phyloP scores from a whole-genome alignment of 2,888 invertebrate species.

The Cephus pulcher region DNA sequence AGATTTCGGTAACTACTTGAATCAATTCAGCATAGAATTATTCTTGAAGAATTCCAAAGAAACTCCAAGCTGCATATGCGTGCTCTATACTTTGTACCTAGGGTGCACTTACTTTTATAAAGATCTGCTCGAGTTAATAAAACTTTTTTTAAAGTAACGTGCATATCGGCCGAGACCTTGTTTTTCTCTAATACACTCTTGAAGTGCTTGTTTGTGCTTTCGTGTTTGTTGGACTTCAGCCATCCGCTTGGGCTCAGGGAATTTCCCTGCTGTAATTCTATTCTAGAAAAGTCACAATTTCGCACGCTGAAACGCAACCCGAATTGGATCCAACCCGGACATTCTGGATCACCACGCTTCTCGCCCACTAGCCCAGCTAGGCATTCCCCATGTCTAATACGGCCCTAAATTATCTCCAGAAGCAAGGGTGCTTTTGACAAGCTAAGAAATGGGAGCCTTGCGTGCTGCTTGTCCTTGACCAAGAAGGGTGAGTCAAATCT shows the following conservation, averaged over 20 bases:
- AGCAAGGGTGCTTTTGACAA: not conserved
- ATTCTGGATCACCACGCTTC: not conserved
- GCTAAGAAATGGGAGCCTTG: conserved; percentile 31
- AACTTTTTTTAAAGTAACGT: not conserved
- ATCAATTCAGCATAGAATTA: not conserved
- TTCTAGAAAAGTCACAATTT: not conserved
- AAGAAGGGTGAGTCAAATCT: conserved; percentile 13
- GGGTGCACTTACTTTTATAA: not conserved
- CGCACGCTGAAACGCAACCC: not conserved
- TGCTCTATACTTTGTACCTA: not conserved
- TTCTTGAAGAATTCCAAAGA: not conserved
- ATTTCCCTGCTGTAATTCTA: not conserved
- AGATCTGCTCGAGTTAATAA: not conserved
- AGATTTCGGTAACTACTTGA: not conserved
- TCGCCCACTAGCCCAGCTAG: not conserved
- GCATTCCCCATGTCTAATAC: not conserved
- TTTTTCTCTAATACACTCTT: not conserved
- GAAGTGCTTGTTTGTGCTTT: not conserved
- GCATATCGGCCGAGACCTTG: not conserved
- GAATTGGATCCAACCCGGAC: not conserved
- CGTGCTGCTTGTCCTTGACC: conserved; percentile 37
- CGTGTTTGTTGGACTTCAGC: not conserved
- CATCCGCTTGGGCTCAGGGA: not conserved
- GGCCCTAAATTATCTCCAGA: not conserved
- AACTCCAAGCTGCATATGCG: not conserved